These are phyloP conservation scores for Camponotus vicinus DNA, from an alignment of 1,140 invertebrate genomes.

Conservation along the genomic window DNA sequence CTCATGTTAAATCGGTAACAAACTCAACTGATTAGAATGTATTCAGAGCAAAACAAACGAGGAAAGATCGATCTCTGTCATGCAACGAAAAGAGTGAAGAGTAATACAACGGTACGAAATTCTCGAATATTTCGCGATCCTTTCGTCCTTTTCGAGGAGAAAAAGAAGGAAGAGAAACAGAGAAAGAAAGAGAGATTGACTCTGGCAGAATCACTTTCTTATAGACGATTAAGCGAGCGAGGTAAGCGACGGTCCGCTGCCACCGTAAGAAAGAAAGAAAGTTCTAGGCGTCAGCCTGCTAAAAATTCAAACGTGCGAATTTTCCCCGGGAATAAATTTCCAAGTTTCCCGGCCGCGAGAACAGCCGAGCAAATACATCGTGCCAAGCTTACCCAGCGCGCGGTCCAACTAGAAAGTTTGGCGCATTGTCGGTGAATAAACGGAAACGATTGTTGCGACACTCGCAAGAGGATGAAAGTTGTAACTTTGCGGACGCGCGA, in stretches of 20 bases:
- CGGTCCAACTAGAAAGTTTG: conserved; percentile 81
- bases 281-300: conserved; percentile 72
- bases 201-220: conserved; percentile 65
- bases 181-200: conserved; percentile 23
- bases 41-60: conserved; percentile 25
- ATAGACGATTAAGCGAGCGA: conserved; percentile 66
- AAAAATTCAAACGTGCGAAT: conserved; percentile 82
- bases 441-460: conserved; percentile 82
- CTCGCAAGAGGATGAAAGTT: conserved; percentile 47
- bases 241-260: conserved; percentile 32
- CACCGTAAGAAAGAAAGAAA: conserved; percentile 54
- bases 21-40: conserved; percentile 24
- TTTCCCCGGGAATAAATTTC: conserved; percentile 81
- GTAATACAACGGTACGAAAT: conserved; percentile 4
- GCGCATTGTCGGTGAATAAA: conserved; percentile 83
- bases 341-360: conserved; percentile 77
- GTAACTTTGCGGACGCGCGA: conserved; percentile 72
- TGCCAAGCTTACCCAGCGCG: conserved; percentile 69
- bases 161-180: neutral
- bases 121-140: conserved; percentile 16
- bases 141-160: neutral
- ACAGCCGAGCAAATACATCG: conserved; percentile 81
- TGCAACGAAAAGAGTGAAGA: conserved; percentile 16
- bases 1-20: conserved; percentile 27
- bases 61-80: neutral